Conservation (phyloP, 2,113 vertebrate species). For the Phaethornis superciliosus region DNA sequence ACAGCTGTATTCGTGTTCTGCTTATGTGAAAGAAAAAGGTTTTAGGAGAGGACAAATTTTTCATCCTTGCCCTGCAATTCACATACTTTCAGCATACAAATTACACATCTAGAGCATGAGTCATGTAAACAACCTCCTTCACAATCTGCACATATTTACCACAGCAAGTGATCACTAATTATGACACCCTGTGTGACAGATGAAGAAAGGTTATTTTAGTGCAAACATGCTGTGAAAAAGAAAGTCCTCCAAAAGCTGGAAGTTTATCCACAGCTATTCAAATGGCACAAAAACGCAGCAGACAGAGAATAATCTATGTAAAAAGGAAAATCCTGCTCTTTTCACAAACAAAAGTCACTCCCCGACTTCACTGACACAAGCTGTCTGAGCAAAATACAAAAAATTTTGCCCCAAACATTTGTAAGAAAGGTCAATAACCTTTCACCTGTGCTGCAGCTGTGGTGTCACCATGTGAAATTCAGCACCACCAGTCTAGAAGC, state of each 20-base stretch:
- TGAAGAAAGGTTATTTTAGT: neutral
- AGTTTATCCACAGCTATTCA: neutral
- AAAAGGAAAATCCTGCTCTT: neutral
- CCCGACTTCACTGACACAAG: neutral
- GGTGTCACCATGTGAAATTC: constrained; percentile 72
- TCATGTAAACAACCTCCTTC: neutral
- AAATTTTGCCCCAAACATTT: neutral
- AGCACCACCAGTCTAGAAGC: constrained; percentile 9
- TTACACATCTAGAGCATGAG: neutral
- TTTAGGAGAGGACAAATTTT: neutral
- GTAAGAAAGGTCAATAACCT: constrained; percentile 67
- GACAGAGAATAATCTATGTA: neutral
- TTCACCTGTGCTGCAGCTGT: constrained; percentile 61
- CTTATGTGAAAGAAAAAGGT: neutral
- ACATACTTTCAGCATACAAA: neutral
- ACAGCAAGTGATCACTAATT: neutral
- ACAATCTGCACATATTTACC: neutral
- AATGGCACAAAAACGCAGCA: neutral
- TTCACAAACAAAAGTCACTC: neutral
- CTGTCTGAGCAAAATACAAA: neutral
- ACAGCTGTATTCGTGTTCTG: neutral
- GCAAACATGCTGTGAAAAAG: neutral
- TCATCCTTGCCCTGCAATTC: neutral
- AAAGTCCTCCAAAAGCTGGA: neutral
- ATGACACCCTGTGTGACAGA: neutral